These are phyloP conservation scores for Pocota personata DNA, from an alignment of 2,888 invertebrate species.

Conservation along the genomic window DNA sequence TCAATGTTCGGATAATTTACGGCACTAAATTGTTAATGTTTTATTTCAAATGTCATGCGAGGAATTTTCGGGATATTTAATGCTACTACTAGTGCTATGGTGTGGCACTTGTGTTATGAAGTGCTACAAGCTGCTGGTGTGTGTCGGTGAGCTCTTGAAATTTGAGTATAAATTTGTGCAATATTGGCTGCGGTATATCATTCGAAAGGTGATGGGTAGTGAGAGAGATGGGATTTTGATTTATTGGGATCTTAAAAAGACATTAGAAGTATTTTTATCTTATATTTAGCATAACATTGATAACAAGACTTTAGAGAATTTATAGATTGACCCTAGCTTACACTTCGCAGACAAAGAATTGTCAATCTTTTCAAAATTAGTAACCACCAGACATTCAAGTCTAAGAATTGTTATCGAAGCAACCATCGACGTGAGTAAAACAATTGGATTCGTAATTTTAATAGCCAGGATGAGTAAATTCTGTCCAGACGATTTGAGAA, in stretches of 20 bases:
- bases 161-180: conserved; percentile 7
- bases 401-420: too few species aligned
- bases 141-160: conserved; percentile 6
- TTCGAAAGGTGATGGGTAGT: not conserved
- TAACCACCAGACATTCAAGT: too few species aligned
- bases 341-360: too few species aligned
- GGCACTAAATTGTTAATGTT: conserved; percentile 39
- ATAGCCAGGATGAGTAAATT: too few species aligned
- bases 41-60: conserved; percentile 31
- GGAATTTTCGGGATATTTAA: conserved; percentile 45
- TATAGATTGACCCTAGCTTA: too few species aligned
- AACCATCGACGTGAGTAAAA: too few species aligned
- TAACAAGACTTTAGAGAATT: not conserved
- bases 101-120: conserved; percentile 37
- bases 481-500: too few species aligned
- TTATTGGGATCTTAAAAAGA: not conserved
- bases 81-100: not conserved
- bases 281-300: not conserved
- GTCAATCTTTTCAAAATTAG: too few species aligned
- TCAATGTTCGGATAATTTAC: conserved; percentile 56
- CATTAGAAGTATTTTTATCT: not conserved
- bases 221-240: not conserved
- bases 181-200: not conserved
- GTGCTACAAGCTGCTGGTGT: conserved; percentile 9
- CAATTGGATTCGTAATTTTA: too few species aligned